Base-by-base conservation (phyloP, 2,113 vertebrate genomes). In the Todiramphus chloris region DNA sequence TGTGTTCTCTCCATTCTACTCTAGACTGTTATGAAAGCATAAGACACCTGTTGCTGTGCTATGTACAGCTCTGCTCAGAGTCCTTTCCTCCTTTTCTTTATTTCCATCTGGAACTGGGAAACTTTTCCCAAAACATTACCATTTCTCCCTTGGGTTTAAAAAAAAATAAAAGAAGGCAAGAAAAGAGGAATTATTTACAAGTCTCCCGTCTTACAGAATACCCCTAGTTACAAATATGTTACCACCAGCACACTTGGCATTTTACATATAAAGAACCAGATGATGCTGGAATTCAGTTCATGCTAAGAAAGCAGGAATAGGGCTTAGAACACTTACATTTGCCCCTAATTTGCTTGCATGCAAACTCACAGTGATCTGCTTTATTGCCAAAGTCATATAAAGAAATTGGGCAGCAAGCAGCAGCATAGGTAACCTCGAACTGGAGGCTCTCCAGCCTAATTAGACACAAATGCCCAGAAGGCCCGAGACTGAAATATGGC, bases 371-470 rank as follows among this genome's bases (percentile, higher is more conserved):
- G 33, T 95, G 95, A 95, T 83, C 88, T 94, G 50, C 53, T 94
- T 90, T 87, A 96, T 92, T 93, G 92, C 73, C 90, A 90, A 94
- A 93, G 37, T 62, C 68, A 83, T 48, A 78, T 75, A 94, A 96
- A 88, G 68, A 94, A 95, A 83, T 69, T 62, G 69, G 58, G 90
- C 83, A 87, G 60, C 48, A 72, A 87, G 77, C 77, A 92, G 77
- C 80, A 92, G 84, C 86, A 73, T 44, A 96, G 94, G 94, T 96
- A 82, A 96, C 91, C 96, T 94, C 18, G 1, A 75, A 81, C 94
- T 93, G 89, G 86, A 96, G 86, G 28, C 58, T 87, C 87, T 96
- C 93, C 93, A 96, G 91, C 58, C 81, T 95, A 95, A 95, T 95
- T 86, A 95, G 80, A 89, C 83, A 91, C 35, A 75, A 93, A 87